Evolutionary conservation across 2,113 vertebrate species (phyloP).

Genomic region (Rhadina sibilatrix): DNA sequence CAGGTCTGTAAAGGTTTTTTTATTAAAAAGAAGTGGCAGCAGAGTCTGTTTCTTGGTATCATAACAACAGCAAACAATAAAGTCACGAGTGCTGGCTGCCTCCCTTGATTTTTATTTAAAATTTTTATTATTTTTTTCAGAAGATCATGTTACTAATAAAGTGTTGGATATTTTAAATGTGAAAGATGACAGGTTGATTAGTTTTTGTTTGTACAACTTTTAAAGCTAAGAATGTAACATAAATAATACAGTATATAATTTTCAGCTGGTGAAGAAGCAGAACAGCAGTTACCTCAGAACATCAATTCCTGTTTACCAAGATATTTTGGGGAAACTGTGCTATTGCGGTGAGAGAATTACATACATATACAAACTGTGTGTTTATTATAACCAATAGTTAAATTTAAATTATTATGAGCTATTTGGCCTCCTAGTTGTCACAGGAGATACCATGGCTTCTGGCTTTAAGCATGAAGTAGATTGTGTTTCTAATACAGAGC

Average conservation of each 20-base stretch:
- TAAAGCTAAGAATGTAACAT: not conserved
- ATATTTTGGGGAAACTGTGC: not conserved
- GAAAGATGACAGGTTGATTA: not conserved
- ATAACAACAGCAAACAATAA: not conserved
- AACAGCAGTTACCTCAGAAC: not conserved
- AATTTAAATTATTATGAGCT: not conserved
- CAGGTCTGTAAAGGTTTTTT: not conserved
- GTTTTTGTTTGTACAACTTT: not conserved
- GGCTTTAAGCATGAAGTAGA: not conserved
- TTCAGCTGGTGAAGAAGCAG: not conserved
- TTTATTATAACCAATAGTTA: not conserved
- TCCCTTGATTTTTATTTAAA: not conserved
- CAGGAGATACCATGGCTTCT: not conserved
- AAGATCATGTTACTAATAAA: not conserved
- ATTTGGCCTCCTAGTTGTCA: not conserved
- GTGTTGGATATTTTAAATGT: not conserved
- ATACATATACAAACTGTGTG: not conserved
- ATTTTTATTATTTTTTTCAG: not conserved
- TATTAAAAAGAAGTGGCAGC: not conserved
- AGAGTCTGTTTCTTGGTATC: not conserved
- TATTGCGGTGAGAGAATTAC: not conserved
- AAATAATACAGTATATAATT: not conserved
- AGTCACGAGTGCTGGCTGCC: not conserved
- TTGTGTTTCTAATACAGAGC: not conserved
- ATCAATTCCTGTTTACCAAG: not conserved